Base-by-base conservation (phyloP, 1,140 invertebrate species). In the Drosophila punjabiensis region DNA sequence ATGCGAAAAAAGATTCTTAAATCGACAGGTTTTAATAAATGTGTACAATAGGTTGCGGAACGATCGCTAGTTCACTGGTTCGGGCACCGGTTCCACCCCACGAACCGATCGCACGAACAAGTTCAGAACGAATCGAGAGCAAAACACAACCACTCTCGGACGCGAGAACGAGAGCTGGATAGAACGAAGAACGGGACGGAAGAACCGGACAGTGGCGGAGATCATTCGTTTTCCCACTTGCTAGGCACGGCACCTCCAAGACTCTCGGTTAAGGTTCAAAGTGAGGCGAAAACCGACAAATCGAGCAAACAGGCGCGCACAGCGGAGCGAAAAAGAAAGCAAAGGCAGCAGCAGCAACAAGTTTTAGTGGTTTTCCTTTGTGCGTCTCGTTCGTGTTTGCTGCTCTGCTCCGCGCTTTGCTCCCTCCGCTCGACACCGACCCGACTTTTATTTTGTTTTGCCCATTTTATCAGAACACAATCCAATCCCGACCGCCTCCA, bases 371-470 rank as follows among this genome's bases (percentile, higher is more conserved):
- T 63, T 85, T 73, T 70, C 52, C 80, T 79, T 85, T 81, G 69
- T 76, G 76, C 56, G 67, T 52, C 55, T 61, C 64, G 62, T 89
- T 90, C 86, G 82, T 86, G 50, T 73, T 63, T 85, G 68, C 83
- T 75, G 81, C 74, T 80, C 67, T 81, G 61, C 70, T 81, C 73
- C 79, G 53, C 70, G 75, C 78, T 82, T 89, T 85, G 81, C 47
- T 66, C 75, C 56, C 62, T 61, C 70, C 52, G 52, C 73, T 90
- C 81, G 75, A 70, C 77, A 43, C 65, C 71, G 67, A 82, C 75
- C 65, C 71, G 67, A 82, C 75, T 82, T 81, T 77, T 85, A 89
- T 81, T 89, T 89, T 89, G 86, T 85, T 85, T 85, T 79, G 79
- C 56, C 70, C 78, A 73, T 85, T 89, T 89, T 73, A 85, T 89